Base-by-base conservation (phyloP, 2,888 invertebrate genomes). In the Bugulina stolonifera region DNA sequence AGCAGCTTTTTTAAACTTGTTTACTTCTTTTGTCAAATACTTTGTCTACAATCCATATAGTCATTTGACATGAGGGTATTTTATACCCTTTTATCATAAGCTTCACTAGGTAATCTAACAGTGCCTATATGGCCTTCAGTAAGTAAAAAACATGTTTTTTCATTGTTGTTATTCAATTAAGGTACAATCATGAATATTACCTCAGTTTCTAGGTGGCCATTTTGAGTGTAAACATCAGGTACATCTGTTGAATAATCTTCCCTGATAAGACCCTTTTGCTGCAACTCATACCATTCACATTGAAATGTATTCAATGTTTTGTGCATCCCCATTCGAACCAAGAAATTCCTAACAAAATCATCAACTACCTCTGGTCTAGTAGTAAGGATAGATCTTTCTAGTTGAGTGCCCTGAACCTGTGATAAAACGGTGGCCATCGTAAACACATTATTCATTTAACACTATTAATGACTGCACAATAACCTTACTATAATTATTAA, bases 341-440 rank as follows among this genome's bases (percentile, higher is more conserved):
- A 78, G 73, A 85, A 85, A 74, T 85, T 85, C 22, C 85, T 76
- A 1, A 85, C 82, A 80, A 83, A 85, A 74, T 85, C 85, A 78
- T 85, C 84, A 0, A 82, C 81, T 29, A 83, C 80, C 73, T 85
- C 84, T 3, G 81, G 81, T 27, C 79, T 76, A 43, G 73, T 73
- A 1, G 58, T 75, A 14, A 76, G 34, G 35, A 52, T 72, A 22
- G 74, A 43, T 27, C 73, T 79, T 77, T 3, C 76, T 76, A 18
- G 80, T 79, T 10, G 77, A 25, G 69, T 27, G 2, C 27, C 43
- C 18, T 43, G 43, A 5, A 43, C 43, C 43, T 43, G 18, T 18
- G 18, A 43, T 10, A 43, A 43, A 5, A 43, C 5, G 18, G 43
- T 43, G n/a, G n/a, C n/a, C n/a, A n/a, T n/a, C n/a, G n/a, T n/a